Percentiles rank a stretch among this genome's conserved stretches.
These are phyloP conservation scores for Agrilus planipennis DNA, from an alignment of 1,140 invertebrate genomes.

Conservation along the genomic window DNA sequence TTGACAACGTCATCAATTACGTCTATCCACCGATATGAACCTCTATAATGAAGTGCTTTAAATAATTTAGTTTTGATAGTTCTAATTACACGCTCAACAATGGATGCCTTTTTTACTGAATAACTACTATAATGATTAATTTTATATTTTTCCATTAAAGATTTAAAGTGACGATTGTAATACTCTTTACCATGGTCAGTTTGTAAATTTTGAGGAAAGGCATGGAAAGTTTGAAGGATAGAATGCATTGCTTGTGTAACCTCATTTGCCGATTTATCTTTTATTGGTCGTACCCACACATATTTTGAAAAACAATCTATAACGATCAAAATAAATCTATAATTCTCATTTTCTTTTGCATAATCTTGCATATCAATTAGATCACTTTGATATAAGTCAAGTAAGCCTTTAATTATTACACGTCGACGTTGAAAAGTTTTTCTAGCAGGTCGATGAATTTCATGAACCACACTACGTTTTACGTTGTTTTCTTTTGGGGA, in stretches of 20 bases:
- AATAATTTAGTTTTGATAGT: conserved; percentile 32
- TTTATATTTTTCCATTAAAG: conserved; percentile 11
- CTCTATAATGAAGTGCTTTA: conserved; percentile 27
- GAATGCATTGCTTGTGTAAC: not conserved
- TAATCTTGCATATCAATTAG: conserved; percentile 15
- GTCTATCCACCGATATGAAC: conserved; percentile 26
- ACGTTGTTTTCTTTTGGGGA: too few relatives aligned
- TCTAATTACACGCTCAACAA: conserved; percentile 15
- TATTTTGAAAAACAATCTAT: conserved; percentile 30
- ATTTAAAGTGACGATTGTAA: conserved; percentile 13
- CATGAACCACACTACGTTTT: conserved; percentile 28
- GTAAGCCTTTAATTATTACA: conserved; percentile 25
- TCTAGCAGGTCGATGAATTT: conserved; percentile 30
- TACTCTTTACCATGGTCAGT: conserved; percentile 26
- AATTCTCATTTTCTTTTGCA: conserved; percentile 19
- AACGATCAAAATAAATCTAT: conserved; percentile 23
- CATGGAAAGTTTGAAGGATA: conserved; percentile 3
- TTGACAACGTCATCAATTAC: conserved; percentile 15
- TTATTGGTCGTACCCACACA: conserved; percentile 23
- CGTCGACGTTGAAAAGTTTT: conserved; percentile 28
- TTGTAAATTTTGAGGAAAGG: conserved; percentile 20
- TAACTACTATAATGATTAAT: conserved; percentile 16
- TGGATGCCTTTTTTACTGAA: conserved; percentile 14
- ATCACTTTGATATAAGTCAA: conserved; percentile 22
- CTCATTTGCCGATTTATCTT: conserved; percentile 17